phyloP scores from a whole-genome alignment of 2,113 vertebrate species.

The Hypanus sabinus region DNA sequence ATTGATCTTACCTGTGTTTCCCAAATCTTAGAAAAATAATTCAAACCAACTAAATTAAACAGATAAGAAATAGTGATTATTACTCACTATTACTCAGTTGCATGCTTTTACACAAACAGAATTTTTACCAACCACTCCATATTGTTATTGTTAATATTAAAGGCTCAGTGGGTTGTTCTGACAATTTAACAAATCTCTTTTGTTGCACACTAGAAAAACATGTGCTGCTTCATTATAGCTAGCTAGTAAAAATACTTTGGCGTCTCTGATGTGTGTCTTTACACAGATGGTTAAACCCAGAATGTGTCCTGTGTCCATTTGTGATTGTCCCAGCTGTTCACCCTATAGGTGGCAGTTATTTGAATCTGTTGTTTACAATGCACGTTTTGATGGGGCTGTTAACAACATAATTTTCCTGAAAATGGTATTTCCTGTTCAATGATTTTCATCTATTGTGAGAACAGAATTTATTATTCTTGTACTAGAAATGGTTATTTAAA shows the following conservation, averaged over 20 bases:
- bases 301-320: not conserved
- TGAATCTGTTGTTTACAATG: not conserved
- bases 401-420: not conserved
- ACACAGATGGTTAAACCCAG: slow-evolving; percentile 23
- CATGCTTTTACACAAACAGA: not conserved
- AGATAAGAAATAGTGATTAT: too few relatives aligned
- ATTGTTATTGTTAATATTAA: not conserved
- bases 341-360: not conserved
- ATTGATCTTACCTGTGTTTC: too few relatives aligned
- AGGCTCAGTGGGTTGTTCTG: not conserved
- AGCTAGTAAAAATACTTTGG: not conserved
- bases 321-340: slow-evolving; percentile 6
- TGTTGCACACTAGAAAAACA: not conserved
- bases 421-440: not conserved
- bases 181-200: not conserved
- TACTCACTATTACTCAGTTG: not conserved
- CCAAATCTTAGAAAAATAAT: not conserved
- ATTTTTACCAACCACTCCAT: not conserved
- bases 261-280: not conserved
- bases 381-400: not conserved
- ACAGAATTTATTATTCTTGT: not conserved
- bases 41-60: too few relatives aligned
- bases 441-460: not conserved
- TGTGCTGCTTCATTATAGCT: not conserved
- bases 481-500: not conserved